These are phyloP conservation scores for Calliscelio sp. DNA, from an alignment of 2,888 invertebrate species.

Conservation along the genomic window DNA sequence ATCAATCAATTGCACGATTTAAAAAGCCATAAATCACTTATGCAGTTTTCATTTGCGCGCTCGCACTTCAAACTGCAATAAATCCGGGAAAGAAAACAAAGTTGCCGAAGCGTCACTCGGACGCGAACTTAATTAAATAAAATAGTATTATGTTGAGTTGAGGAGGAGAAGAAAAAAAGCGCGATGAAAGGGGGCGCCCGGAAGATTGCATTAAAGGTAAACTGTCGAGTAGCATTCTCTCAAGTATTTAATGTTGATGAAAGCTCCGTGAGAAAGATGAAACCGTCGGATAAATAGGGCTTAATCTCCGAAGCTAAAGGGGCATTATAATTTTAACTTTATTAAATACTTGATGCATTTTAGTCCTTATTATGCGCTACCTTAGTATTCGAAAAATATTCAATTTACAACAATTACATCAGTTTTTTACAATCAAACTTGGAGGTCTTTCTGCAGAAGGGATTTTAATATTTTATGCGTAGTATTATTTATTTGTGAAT, in stretches of 20 bases:
- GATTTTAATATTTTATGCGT: too few relatives aligned
- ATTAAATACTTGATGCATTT: constrained; percentile 60
- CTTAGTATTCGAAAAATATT: constrained; percentile 6
- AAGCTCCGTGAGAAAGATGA: constrained; percentile 70
- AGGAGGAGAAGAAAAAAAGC: neutral
- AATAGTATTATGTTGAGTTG: constrained; percentile 43
- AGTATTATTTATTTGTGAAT: too few relatives aligned
- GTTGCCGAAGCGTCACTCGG: constrained; percentile 7
- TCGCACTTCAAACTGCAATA: constrained; percentile 14
- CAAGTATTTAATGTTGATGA: constrained; percentile 66
- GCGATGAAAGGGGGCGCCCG: neutral
- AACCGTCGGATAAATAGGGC: constrained; percentile 62
- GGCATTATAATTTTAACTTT: constrained; percentile 61
- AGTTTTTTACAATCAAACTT: too few relatives aligned
- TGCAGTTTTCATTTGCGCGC: constrained; percentile 9
- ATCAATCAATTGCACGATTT: constrained; percentile 59
- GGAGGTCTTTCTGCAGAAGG: too few relatives aligned
- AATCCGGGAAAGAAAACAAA: constrained; percentile 44
- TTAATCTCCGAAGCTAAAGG: constrained; percentile 60
- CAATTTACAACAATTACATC: too few relatives aligned
- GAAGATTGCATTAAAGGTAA: constrained; percentile 56
- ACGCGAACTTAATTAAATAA: constrained; percentile 51
- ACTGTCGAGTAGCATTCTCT: constrained; percentile 62
- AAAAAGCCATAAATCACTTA: constrained; percentile 60
- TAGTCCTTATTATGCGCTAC: constrained; percentile 41